Base-by-base conservation (phyloP, 1,140 invertebrate genomes). In the Atta colombica region DNA sequence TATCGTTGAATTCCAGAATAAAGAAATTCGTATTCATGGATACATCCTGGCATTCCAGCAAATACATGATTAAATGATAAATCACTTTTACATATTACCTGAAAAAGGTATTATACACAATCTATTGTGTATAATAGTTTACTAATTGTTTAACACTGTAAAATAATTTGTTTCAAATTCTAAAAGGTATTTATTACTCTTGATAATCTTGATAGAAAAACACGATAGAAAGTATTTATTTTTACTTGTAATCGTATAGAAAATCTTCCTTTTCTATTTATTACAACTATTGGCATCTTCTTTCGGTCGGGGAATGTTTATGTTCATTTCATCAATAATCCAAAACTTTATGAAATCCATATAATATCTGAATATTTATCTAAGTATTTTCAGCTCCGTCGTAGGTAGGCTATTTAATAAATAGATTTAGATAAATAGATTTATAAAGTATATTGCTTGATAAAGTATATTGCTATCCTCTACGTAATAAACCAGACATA, bases 41-140 rank as follows among this genome's bases (percentile, higher is more conserved):
- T 55, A 60, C 55, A 75, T 60, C 35, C 28, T 45, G 72, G 55
- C 55, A 77, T 61, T 28, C 58, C 7, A 61, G 58, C 7, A 28
- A 77, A 77, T 25, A 61, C 14, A 21, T 77, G 12, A 61, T 28
- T 77, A 61, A 77, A 77, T 0, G 21, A 77, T 45, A 77, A 77
- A 61, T 77, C 21, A 77, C 1, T 28, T 28, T 77, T 77, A 61
- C 58, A 77, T 25, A 77, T 77, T 28, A 77, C 58, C 35, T 77
- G 25, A 61, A 61, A 25, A 61, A 14, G 21, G 21, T 21, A 21
- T 21, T 21, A 21, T 21, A 21, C 1, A 25, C 6, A 28, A 5
- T 12, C 10, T 14, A 31, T 5, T 14, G 4, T 45, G 8, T 45
- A 45, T 45, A 61, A 14, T 61, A 12, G 4, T 61, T 61, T 61